These are phyloP conservation scores for Coremacera marginata DNA, from an alignment of 2,888 invertebrate genomes.

Conservation along the genomic window DNA sequence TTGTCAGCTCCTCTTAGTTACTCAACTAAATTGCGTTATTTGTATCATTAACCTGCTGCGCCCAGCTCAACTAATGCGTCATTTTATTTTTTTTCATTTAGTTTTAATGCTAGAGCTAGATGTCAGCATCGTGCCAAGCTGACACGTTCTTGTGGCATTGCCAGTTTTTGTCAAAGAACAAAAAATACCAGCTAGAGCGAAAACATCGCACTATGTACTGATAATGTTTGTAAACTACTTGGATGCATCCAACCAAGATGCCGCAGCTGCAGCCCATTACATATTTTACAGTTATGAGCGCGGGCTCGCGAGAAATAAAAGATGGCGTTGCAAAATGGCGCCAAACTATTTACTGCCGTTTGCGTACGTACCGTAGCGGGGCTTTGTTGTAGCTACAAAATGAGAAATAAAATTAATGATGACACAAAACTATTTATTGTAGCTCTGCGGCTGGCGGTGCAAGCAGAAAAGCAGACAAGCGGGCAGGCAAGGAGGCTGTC, in stretches of 20 bases:
- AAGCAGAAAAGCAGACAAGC: not conserved
- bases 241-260: too few species aligned
- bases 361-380: not conserved
- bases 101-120: not conserved
- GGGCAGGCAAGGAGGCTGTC: not conserved
- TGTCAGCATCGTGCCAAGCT: not conserved
- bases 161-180: too few species aligned
- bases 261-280: slow-evolving; percentile 2
- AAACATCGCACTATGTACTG: too few species aligned
- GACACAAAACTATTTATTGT: slow-evolving; percentile 49
- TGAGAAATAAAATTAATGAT: slow-evolving; percentile 50
- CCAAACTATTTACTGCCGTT: not conserved
- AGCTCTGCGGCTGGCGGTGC: slow-evolving; percentile 35
- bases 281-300: not conserved
- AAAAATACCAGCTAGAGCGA: too few species aligned
- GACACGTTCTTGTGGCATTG: too few species aligned
- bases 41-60: too few species aligned
- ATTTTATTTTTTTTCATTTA: not conserved
- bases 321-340: not conserved
- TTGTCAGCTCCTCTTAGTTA: too few species aligned
- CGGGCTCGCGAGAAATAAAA: not conserved
- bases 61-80: too few species aligned
- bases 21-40: too few species aligned
- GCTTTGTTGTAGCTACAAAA: slow-evolving; percentile 35
- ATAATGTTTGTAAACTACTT: too few species aligned